phyloP scores from a whole-genome alignment of 2,797 vertebrate genomes.

The Cynopterus sphinx region DNA sequence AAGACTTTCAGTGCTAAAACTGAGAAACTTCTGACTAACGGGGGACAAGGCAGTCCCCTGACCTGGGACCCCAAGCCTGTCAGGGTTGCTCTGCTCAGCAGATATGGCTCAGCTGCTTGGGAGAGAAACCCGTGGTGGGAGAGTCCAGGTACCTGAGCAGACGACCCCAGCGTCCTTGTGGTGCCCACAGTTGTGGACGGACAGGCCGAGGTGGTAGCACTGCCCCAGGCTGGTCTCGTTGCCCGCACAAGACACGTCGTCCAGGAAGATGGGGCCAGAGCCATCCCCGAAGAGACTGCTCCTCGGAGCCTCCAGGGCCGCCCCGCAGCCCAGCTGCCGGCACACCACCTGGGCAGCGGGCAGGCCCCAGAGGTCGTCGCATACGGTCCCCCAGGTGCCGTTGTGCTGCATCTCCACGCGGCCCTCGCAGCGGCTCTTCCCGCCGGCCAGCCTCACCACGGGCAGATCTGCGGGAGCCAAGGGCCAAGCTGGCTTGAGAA shows the following conservation, averaged over 20 bases:
- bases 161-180: slow-evolving; percentile 55
- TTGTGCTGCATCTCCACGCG: slow-evolving; percentile 59
- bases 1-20: neutral
- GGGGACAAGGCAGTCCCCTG: rapidly evolving
- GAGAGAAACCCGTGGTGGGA: no score
- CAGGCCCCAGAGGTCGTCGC: slow-evolving; percentile 66
- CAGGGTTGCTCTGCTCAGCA: neutral
- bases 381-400: slow-evolving; percentile 63
- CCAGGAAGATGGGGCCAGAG: slow-evolving; percentile 19
- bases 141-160: slow-evolving; percentile 67
- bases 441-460: neutral
- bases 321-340: slow-evolving; percentile 73
- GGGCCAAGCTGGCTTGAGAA: rapidly evolving
- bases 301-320: neutral
- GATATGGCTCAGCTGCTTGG: neutral
- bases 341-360: slow-evolving; percentile 57
- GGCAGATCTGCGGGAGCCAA: neutral
- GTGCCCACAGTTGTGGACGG: slow-evolving; percentile 50
- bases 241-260: slow-evolving; percentile 36
- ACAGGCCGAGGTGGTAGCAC: neutral
- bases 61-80: neutral
- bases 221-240: neutral
- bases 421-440: slow-evolving; percentile 48
- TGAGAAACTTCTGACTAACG: neutral
- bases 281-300: slow-evolving; percentile 38